A percentile compares a stretch with the other conserved stretches of the same genome.
Evolutionary conservation across 2,113 vertebrate species (phyloP).

Genomic region (Bufo bufo): DNA sequence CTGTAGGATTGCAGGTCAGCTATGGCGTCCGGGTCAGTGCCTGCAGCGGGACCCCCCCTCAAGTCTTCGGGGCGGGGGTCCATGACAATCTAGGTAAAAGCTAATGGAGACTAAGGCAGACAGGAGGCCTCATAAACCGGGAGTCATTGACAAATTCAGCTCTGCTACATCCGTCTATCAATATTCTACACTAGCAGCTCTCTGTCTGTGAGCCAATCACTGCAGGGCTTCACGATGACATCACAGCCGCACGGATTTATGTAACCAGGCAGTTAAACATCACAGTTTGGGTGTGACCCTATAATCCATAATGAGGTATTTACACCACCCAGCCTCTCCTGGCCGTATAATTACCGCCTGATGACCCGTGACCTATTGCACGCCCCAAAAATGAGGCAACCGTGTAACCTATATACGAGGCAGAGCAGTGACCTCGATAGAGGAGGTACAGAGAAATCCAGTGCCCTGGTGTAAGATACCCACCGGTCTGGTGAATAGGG

Average conservation of each 20-base stretch:
- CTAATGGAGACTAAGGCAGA: too few species aligned
- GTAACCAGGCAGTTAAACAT: neutral
- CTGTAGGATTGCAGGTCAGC: too few species aligned
- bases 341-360: neutral
- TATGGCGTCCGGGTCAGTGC: too few species aligned
- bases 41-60: too few species aligned
- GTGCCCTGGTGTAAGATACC: too few species aligned
- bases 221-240: neutral
- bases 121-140: too few species aligned
- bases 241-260: neutral
- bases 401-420: neutral
- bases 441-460: neutral
- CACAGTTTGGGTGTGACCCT: neutral
- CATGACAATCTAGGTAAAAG: too few species aligned
- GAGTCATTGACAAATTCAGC: too few species aligned
- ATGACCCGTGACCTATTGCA: neutral
- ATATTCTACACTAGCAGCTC: too few species aligned
- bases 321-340: neutral
- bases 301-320: neutral
- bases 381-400: neutral
- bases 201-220: too few species aligned
- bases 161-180: too few species aligned
- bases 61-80: too few species aligned
- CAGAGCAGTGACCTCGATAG: neutral
- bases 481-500: neutral